phyloP scores from a whole-genome alignment of 1,140 invertebrate genomes.

The Octopus bimaculoides region DNA sequence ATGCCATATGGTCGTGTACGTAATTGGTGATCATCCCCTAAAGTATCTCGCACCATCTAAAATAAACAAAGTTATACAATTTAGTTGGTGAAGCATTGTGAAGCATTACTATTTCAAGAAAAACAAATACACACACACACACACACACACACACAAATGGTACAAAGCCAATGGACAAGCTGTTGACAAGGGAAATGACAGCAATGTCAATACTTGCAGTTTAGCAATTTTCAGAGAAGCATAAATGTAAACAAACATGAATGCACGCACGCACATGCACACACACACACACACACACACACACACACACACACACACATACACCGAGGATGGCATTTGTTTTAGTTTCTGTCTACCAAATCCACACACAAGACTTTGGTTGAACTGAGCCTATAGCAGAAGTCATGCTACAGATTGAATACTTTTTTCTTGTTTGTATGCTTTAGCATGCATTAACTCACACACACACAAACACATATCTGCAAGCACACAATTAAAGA shows the following conservation, averaged over 20 bases:
- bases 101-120: background rate
- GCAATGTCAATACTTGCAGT: background rate
- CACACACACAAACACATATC: no score
- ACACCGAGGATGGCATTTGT: no score
- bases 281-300: background rate
- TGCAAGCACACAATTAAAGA: no score
- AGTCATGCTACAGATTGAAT: no score
- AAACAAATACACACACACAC: background rate
- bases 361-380: no score
- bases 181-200: background rate
- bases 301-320: background rate
- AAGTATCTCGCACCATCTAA: conserved; percentile 46
- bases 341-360: no score
- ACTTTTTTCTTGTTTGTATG: no score
- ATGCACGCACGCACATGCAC: background rate
- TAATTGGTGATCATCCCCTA: conserved; percentile 46
- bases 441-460: no score
- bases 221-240: no score
- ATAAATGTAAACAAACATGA: no score
- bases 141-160: background rate
- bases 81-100: background rate
- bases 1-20: conserved; percentile 43
- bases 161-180: background rate
- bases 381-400: no score
- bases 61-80: conserved; percentile 17